Conservation (phyloP, 2,113 vertebrate species). For the Odontophorus gujanensis region DNA sequence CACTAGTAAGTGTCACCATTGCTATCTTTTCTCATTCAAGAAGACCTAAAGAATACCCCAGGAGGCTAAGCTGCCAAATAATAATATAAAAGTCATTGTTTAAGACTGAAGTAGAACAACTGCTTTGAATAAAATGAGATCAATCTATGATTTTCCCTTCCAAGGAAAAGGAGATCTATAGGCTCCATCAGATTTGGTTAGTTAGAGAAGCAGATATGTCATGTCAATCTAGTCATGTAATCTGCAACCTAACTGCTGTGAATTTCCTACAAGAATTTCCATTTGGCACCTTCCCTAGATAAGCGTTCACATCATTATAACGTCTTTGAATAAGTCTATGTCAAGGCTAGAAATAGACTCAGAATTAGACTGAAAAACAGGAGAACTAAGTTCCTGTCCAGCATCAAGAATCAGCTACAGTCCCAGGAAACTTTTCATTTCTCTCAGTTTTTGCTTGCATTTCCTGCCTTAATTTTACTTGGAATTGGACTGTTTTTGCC, state of each 20-base stretch:
- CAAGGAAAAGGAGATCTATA: constrained; percentile 22
- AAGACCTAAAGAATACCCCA: not conserved
- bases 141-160: constrained; percentile 27
- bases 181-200: constrained; percentile 6
- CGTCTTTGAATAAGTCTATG: not conserved
- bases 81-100: constrained; percentile 22
- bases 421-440: not conserved
- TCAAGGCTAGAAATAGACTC: not conserved
- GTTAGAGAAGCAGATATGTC: constrained; percentile 16
- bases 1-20: not conserved
- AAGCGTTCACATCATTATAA: not conserved
- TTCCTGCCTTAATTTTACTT: not conserved
- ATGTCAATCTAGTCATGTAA: constrained; percentile 13
- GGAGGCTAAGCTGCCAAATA: constrained; percentile 14
- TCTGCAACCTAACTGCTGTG: not conserved
- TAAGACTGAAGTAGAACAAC: constrained; percentile 14
- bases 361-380: not conserved
- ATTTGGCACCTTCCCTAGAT: not conserved
- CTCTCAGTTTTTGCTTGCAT: not conserved
- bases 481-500: not conserved
- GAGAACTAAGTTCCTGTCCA: not conserved
- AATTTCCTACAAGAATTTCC: constrained; percentile 11
- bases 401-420: not conserved
- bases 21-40: not conserved
- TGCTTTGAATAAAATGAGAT: constrained; percentile 41